A percentile compares a stretch with the other conserved stretches of the same genome.
phyloP scores from a whole-genome alignment of 2,113 vertebrate species.

The Nesogale talazaci region DNA sequence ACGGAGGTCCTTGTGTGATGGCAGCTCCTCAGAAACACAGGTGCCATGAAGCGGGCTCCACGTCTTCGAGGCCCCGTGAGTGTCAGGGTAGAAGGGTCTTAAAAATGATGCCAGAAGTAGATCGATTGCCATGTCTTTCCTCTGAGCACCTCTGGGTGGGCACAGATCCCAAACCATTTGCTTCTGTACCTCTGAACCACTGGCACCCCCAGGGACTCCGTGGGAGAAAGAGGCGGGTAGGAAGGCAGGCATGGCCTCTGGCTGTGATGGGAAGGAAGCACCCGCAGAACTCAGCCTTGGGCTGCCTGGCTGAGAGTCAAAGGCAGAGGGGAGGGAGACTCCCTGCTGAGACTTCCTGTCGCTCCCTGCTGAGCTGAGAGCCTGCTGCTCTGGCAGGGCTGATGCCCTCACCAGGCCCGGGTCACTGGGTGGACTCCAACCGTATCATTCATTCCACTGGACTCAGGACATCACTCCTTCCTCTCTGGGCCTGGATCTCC shows the following conservation, averaged over 20 bases:
- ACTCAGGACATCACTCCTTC: not conserved
- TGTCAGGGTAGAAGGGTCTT: not conserved
- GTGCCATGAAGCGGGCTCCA: not conserved
- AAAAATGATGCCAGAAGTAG: not conserved
- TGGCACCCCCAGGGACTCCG: not conserved
- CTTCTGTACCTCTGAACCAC: not conserved
- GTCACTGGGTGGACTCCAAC: not conserved
- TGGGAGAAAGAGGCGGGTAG: not conserved
- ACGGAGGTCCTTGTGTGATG: not conserved
- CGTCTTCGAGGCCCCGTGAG: not conserved
- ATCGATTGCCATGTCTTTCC: not conserved
- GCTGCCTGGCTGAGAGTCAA: not conserved
- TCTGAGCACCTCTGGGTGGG: not conserved
- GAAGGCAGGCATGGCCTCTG: not conserved
- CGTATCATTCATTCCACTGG: accelerated
- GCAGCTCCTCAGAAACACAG: not conserved
- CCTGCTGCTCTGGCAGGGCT: not conserved
- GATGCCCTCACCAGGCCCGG: not conserved
- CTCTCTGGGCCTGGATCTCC: not conserved
- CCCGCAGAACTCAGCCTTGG: not conserved
- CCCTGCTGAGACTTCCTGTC: not conserved
- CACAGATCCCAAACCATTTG: not conserved
- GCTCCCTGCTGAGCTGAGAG: not conserved
- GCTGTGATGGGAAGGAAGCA: not conserved
- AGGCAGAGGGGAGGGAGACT: not conserved